These are phyloP conservation scores for Cairina moschata DNA, from an alignment of 2,113 vertebrate species.

Conservation along the genomic window DNA sequence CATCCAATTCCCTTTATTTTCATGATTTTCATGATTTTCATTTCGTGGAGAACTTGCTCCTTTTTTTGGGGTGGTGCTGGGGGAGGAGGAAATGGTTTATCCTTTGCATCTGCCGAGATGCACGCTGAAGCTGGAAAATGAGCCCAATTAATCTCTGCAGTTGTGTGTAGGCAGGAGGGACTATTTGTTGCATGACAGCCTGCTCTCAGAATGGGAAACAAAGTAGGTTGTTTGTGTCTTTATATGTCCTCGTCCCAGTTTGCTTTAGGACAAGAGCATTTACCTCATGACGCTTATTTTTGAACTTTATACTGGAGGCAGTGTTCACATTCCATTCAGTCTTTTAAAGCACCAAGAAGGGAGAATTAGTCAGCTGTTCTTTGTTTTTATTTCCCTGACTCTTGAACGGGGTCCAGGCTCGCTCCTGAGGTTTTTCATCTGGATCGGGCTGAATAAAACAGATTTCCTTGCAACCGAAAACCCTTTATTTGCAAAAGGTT, in stretches of 20 bases:
- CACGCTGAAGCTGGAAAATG: slow-evolving; percentile 2
- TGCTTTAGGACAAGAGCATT: slow-evolving; percentile 70
- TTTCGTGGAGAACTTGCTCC: background rate
- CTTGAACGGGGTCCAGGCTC: slow-evolving; percentile 54
- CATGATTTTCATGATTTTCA: too few species aligned
- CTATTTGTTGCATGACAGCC: slow-evolving; percentile 60
- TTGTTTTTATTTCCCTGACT: slow-evolving; percentile 70
- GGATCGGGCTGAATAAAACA: slow-evolving; percentile 46
- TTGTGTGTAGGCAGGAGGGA: slow-evolving; percentile 41
- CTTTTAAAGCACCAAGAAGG: slow-evolving; percentile 47
- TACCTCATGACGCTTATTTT: slow-evolving; percentile 70
- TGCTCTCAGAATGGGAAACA: slow-evolving; percentile 48
- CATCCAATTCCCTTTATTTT: slow-evolving; percentile 6
- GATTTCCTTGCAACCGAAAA: slow-evolving; percentile 39
- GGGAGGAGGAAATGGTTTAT: background rate
- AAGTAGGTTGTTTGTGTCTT: slow-evolving; percentile 66
- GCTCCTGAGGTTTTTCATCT: slow-evolving; percentile 68
- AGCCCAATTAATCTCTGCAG: slow-evolving; percentile 58
- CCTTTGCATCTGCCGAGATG: background rate
- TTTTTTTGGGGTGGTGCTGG: background rate
- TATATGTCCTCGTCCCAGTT: slow-evolving; percentile 68
- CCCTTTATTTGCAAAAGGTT: slow-evolving; percentile 44
- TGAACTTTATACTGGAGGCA: slow-evolving; percentile 67
- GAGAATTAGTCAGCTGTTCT: slow-evolving; percentile 72
- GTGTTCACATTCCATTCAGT: slow-evolving; percentile 64